Base-by-base conservation (phyloP, 2,888 invertebrate genomes). In the Ctenicera cuprea region DNA sequence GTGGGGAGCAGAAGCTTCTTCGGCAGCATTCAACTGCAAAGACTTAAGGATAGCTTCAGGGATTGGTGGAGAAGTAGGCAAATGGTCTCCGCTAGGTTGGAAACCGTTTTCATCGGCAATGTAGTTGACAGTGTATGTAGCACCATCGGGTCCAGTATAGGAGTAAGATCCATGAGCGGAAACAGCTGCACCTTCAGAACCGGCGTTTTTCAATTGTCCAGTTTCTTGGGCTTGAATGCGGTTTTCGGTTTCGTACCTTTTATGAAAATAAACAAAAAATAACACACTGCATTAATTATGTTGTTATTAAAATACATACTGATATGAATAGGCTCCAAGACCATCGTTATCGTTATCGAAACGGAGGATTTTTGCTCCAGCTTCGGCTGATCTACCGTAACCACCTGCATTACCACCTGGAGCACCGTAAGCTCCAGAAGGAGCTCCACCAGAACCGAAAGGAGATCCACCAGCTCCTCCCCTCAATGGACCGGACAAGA, bases 211-310 rank as follows among this genome's bases (percentile, higher is more conserved):
- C 80, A 94, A 86, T 69, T 93, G 92, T 16, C 94, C 94, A 45
- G 90, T 88, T 86, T 94, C 94, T 83, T 94, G 92, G 1, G 92
- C 93, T 81, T 92, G 91, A 64, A 94, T 94, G 69, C 92, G 92
- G 82, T 94, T 94, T 77, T 91, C 93, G 63, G 94, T 92, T 88
- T 94, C 93, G 84, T 92, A 94, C 84, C 94, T 92, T 86, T 71
- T 85, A 88, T 80, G 72, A 78, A 75, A 67, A 18, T n/a, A 18
- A 20, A 5, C 63, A 20, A 69, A 38, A 14, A 30, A 37, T 48
- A n/a, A 48, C 22, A 62, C 37, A 50, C 22, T 38, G 12, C 18
- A 76, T 82, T 81, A 11, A 8, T 37, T 75, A 26, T 26, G 26
- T 26, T 26, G 26, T 82, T 81, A 33, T 33, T 16, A 52, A 76